A percentile compares a stretch with the other conserved stretches of the same genome.
Evolutionary conservation across 1,140 invertebrate species (phyloP).

Genomic region (Leptopilina boulardi): DNA sequence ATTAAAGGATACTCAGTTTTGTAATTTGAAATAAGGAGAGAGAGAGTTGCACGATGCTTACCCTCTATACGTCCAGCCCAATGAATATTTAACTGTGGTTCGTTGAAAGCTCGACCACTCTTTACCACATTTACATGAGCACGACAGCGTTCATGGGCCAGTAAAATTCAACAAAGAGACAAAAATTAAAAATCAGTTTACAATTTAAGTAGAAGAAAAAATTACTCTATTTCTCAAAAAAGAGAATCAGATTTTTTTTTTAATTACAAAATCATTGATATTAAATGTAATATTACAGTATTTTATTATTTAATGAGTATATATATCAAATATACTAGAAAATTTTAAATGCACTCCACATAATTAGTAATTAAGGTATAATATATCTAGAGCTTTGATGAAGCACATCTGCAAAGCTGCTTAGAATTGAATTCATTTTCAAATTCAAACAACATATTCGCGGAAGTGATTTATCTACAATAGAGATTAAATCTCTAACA

Average conservation of each 20-base stretch:
- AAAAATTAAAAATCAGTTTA: not conserved
- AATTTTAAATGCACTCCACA: not conserved
- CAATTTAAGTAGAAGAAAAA: not conserved
- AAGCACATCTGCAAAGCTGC: not conserved
- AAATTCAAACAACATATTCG: not conserved
- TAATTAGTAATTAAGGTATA: not conserved
- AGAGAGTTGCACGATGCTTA: not conserved
- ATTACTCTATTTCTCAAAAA: no score
- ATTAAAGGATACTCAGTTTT: not conserved
- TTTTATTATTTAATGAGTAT: no score
- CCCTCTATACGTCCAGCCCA: not conserved
- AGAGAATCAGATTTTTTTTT: no score
- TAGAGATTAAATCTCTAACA: conserved; percentile 6
- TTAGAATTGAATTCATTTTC: not conserved
- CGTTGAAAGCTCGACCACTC: conserved; percentile 27
- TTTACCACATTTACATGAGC: conserved; percentile 19
- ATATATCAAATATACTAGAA: no score
- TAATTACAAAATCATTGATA: no score
- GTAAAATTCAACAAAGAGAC: not conserved
- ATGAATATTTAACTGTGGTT: conserved; percentile 24
- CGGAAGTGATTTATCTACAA: not conserved
- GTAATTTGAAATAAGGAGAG: conserved; percentile 5
- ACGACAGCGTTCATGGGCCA: not conserved
- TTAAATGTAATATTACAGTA: no score
- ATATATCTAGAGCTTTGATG: not conserved